Evolutionary conservation across 2,888 invertebrate species (phyloP), one percentile per base, ranked within the genome.

Genomic region (Tetragonisca angustula): DNA sequence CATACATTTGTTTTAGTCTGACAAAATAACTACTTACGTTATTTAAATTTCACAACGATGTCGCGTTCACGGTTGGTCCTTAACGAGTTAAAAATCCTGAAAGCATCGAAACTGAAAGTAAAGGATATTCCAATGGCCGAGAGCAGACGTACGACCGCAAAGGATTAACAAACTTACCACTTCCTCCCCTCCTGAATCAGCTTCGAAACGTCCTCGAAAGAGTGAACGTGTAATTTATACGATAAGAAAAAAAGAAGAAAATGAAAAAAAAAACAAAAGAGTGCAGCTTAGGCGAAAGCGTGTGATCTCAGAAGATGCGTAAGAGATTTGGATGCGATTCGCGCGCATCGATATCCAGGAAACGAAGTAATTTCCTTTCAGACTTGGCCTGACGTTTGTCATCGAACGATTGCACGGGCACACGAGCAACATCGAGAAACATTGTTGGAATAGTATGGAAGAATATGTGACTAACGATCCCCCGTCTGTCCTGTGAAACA

Each of bases 251-350:
- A 32, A 27, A 27, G 36, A 36, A 36, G 6, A 36, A 36, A n/a
- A n/a, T n/a, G 1, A 43, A 43, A 43, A 36, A 36, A 36, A 36
- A 36, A 36, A 36, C 0, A 36, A 27, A 69, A 67, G 56, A 43
- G 62, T 61, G 73, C 80, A 79, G 78, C 80, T 87, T 81, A 77
- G 74, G 71, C 76, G 75, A 83, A 85, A 87, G 83, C 79, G 87
- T 76, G 89, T 90, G 91, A 91, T 91, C 91, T 91, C 91, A 91
- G 78, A 84, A 59, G 27, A 78, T 76, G 56, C 65, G 62, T 67
- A 62, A n/a, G n/a, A 56, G 67, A 64, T 54, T 49, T 72, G 56
- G 59, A 32, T 32, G 32, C 54, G 68, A 56, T 75, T 77, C 54
- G 50, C 50, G 56, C 24, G 79, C 61, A 32, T 67, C 59, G 49